Conservation (phyloP, 1,140 invertebrate species). For the Bombus pyrosoma region DNA sequence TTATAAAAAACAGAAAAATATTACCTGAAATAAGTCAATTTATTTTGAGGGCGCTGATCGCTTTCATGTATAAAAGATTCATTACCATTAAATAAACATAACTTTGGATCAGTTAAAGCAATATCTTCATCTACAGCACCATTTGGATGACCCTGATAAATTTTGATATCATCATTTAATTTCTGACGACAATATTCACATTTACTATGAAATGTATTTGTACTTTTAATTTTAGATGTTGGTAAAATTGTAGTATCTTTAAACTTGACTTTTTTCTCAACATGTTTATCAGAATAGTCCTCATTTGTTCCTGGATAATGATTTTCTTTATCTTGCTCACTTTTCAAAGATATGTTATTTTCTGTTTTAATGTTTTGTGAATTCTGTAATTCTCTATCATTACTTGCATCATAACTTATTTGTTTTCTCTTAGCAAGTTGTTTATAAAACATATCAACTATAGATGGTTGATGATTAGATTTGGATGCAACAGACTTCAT, state of each 20-base stretch:
- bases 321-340: conserved; percentile 48
- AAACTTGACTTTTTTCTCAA: conserved; percentile 42
- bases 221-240: conserved; percentile 21
- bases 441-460: conserved; percentile 19
- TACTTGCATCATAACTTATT: background rate
- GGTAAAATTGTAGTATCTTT: background rate
- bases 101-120: conserved; percentile 89
- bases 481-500: background rate
- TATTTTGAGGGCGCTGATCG: conserved; percentile 86
- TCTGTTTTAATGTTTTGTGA: background rate
- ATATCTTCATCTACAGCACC: conserved; percentile 90
- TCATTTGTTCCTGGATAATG: conserved; percentile 15
- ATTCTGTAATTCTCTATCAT: background rate
- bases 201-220: conserved; percentile 46
- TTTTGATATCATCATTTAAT: conserved; percentile 84
- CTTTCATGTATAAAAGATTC: conserved; percentile 83
- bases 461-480: background rate
- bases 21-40: conserved; percentile 84
- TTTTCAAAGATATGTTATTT: background rate
- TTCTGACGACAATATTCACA: conserved; percentile 87
- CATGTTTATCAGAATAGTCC: conserved; percentile 11
- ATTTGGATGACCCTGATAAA: conserved; percentile 89
- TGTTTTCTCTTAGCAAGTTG: conserved; percentile 30
- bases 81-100: conserved; percentile 88
- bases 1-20: background rate